These are phyloP conservation scores for Cyclophora punctaria DNA, from an alignment of 2,888 invertebrate species.

Conservation along the genomic window DNA sequence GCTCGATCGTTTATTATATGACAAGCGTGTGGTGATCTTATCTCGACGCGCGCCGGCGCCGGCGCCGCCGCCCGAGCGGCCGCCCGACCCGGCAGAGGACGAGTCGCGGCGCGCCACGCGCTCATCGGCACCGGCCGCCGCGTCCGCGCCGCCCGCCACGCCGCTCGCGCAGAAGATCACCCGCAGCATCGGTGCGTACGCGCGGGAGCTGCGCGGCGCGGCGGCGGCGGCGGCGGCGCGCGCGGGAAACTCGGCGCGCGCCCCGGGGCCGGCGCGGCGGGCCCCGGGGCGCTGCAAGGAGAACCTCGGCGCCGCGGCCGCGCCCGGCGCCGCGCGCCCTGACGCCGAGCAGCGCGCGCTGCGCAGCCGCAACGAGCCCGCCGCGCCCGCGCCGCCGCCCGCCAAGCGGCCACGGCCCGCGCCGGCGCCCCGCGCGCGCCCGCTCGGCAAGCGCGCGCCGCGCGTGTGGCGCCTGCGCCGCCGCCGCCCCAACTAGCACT, in stretches of 20 bases:
- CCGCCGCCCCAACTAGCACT: conserved; percentile 53
- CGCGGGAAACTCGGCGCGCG: conserved; percentile 62
- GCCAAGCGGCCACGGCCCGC: conserved; percentile 28
- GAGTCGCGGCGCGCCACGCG: conserved; percentile 28
- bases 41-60: not conserved
- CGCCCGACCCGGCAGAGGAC: conserved; percentile 8
- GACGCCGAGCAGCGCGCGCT: conserved; percentile 24
- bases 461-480: conserved; percentile 47
- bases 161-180: conserved; percentile 38
- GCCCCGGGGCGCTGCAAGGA: conserved; percentile 63
- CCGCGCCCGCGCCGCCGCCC: conserved; percentile 23
- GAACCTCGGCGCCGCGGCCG: conserved; percentile 55
- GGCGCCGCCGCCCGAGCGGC: conserved; percentile 14
- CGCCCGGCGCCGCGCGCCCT: conserved; percentile 33
- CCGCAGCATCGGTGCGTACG: conserved; percentile 38
- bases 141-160: conserved; percentile 17
- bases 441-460: conserved; percentile 26
- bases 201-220: conserved; percentile 37
- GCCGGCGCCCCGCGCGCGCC: conserved; percentile 23
- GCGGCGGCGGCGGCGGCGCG: conserved; percentile 33
- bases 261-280: conserved; percentile 58
- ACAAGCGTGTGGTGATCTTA: conserved; percentile 10
- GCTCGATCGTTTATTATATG: conserved; percentile 7
- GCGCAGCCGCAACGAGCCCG: conserved; percentile 45
- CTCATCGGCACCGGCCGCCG: conserved; percentile 21